Evolutionary conservation across 2,888 invertebrate species (phyloP).

Genomic region (Endomychus coccineus): DNA sequence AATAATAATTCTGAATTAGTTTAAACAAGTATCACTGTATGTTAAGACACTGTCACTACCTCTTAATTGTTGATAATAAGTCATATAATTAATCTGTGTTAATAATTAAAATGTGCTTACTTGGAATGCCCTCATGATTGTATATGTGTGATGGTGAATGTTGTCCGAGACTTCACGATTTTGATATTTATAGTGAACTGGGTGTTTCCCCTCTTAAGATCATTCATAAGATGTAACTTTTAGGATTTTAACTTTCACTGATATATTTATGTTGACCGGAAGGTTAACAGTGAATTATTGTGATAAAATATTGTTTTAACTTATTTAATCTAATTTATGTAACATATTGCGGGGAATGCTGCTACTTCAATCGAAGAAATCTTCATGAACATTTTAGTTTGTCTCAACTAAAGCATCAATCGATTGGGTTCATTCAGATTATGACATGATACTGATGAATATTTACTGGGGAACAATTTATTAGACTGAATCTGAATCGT

Average conservation of each 20-base stretch:
- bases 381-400: too few species aligned
- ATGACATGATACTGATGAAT: too few species aligned
- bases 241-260: slow-evolving; percentile 29
- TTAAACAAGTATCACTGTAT: too few species aligned
- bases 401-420: too few species aligned
- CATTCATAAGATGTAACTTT: slow-evolving; percentile 26
- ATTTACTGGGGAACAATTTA: too few species aligned
- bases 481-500: too few species aligned
- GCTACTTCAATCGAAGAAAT: too few species aligned
- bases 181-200: slow-evolving; percentile 28
- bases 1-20: too few species aligned
- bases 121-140: slow-evolving; percentile 29
- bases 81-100: background rate
- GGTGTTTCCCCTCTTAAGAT: slow-evolving; percentile 29
- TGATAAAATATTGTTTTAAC: slow-evolving; percentile 13
- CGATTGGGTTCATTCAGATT: too few species aligned
- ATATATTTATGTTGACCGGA: slow-evolving; percentile 23
- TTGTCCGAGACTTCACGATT: slow-evolving; percentile 20
- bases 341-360: too few species aligned
- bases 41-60: too few species aligned
- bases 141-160: slow-evolving; percentile 22
- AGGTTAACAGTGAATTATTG: slow-evolving; percentile 16
- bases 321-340: too few species aligned
- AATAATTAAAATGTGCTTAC: slow-evolving; percentile 21
- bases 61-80: background rate